Percentiles rank a stretch among this genome's conserved stretches.
Evolutionary conservation across 2,797 vertebrate genomes (phyloP).

Genomic region (Ibycter americanus): DNA sequence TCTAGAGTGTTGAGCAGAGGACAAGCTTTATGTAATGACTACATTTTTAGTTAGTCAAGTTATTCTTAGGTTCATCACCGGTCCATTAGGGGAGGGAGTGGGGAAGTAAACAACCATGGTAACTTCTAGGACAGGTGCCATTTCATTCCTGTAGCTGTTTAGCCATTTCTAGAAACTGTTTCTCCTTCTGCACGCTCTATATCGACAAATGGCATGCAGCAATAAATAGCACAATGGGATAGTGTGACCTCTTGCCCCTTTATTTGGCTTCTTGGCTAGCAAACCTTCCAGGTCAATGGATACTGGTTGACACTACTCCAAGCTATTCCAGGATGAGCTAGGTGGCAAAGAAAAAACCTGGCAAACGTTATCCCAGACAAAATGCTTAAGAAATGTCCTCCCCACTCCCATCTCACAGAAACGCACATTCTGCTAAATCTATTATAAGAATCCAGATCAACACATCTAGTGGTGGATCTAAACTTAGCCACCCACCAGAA

Average conservation of each 20-base stretch:
- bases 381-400: neutral
- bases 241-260: slow-evolving; percentile 12
- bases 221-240: slow-evolving; percentile 47
- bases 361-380: neutral
- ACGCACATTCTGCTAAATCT: neutral
- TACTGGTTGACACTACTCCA: neutral
- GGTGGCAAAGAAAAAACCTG: neutral
- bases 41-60: slow-evolving; percentile 16
- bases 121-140: slow-evolving; percentile 9
- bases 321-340: neutral
- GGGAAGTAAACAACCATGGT: slow-evolving; percentile 50
- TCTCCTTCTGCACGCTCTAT: neutral
- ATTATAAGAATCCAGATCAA: neutral
- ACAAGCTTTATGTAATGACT: slow-evolving; percentile 20
- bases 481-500: neutral
- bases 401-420: neutral
- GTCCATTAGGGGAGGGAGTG: neutral
- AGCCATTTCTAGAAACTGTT: slow-evolving; percentile 59
- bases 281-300: neutral
- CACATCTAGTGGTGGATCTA: neutral
- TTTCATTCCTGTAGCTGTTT: slow-evolving; percentile 38
- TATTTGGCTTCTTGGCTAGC: neutral
- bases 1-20: neutral
- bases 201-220: slow-evolving; percentile 2
- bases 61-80: slow-evolving; percentile 47